Evolutionary conservation across 2,113 vertebrate genomes (phyloP).

Genomic region (Tringa solitaria): DNA sequence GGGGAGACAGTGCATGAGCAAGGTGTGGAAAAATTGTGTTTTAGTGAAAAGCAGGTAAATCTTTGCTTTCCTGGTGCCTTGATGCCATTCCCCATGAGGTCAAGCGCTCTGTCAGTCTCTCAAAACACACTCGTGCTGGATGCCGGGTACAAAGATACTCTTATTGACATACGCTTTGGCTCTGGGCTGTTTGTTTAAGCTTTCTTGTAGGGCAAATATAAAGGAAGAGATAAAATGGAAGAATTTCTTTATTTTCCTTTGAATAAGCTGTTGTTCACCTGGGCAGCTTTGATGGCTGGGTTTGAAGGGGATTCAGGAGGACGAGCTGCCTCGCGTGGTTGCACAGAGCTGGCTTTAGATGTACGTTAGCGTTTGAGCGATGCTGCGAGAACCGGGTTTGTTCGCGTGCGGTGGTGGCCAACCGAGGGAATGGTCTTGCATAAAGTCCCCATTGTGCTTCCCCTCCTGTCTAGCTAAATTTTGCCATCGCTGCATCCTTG

Average conservation of each 20-base stretch:
- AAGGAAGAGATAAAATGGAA: slow-evolving; percentile 16
- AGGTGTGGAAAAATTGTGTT: background rate
- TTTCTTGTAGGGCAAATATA: slow-evolving; percentile 2
- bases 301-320: slow-evolving; percentile 35
- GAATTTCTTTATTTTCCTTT: slow-evolving; percentile 7
- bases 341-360: background rate
- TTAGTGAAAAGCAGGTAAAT: background rate
- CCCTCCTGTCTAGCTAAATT: slow-evolving; percentile 29
- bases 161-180: background rate
- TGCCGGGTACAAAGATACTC: background rate
- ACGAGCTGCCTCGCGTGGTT: background rate
- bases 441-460: background rate
- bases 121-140: rapidly evolving
- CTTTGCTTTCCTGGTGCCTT: background rate
- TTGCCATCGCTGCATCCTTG: background rate
- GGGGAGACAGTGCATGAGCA: rapidly evolving
- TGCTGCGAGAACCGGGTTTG: background rate
- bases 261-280: slow-evolving; percentile 45
- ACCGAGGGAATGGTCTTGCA: background rate
- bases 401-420: background rate
- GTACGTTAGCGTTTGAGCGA: background rate
- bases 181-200: slow-evolving; percentile 45
- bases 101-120: background rate
- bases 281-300: slow-evolving; percentile 49
- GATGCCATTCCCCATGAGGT: background rate